Evolutionary conservation across 2,888 invertebrate species (phyloP).

Genomic region (Halictus quadricinctus): DNA sequence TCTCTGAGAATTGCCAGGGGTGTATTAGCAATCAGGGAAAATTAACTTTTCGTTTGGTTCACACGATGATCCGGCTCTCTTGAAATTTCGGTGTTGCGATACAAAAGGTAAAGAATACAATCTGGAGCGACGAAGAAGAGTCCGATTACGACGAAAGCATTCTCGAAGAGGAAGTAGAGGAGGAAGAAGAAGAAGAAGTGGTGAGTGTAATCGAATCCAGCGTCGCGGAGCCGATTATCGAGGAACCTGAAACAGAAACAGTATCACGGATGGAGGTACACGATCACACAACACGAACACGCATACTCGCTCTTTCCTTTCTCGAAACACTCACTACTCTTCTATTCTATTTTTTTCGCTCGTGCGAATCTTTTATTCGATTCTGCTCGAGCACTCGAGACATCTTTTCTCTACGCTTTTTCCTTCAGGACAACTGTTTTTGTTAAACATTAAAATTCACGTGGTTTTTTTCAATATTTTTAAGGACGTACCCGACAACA

Average conservation of each 20-base stretch:
- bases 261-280: constrained; percentile 75
- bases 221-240: constrained; percentile 73
- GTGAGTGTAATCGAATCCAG: constrained; percentile 77
- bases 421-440: constrained; percentile 1
- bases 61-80: constrained; percentile 47
- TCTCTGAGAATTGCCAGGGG: no score
- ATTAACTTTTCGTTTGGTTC: constrained; percentile 23
- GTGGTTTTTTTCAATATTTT: constrained; percentile 69
- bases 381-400: neutral
- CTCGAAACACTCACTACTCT: neutral
- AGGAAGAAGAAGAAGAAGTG: constrained; percentile 71
- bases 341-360: neutral
- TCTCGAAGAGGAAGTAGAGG: constrained; percentile 69
- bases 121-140: constrained; percentile 56
- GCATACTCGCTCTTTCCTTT: constrained; percentile 20
- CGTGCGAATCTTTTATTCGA: neutral
- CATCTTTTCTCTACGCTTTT: neutral
- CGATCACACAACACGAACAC: constrained; percentile 66
- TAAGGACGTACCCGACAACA: constrained; percentile 77
- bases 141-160: constrained; percentile 69
- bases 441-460: neutral
- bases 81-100: constrained; percentile 56
- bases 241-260: constrained; percentile 73
- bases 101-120: constrained; percentile 57
- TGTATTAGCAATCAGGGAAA: neutral